Percentiles rank a stretch among this genome's conserved stretches.
Conservation (phyloP, 2,113 vertebrate species). For the Chauna torquata region DNA sequence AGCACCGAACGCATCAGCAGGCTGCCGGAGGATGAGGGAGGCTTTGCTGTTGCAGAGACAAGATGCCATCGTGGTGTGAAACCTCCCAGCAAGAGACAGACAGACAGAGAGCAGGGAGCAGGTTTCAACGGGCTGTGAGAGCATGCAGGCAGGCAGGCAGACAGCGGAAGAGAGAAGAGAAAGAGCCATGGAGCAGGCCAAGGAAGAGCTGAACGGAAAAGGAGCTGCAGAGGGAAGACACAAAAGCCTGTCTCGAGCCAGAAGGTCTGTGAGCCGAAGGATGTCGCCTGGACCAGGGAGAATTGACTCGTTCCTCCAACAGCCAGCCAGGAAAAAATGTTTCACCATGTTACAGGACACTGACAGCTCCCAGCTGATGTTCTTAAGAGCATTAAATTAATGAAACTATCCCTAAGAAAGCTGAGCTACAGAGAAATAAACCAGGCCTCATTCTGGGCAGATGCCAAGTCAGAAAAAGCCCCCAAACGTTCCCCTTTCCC, state of each 20-base stretch:
- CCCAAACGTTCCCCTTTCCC: slow-evolving; percentile 17
- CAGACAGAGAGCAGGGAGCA: slow-evolving; percentile 35
- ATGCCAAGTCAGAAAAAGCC: slow-evolving; percentile 9
- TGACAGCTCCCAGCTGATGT: slow-evolving; percentile 49
- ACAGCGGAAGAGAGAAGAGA: slow-evolving; percentile 31
- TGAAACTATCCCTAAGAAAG: slow-evolving; percentile 8
- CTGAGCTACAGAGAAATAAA: slow-evolving; percentile 49
- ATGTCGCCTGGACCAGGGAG: slow-evolving; percentile 63
- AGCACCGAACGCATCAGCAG: neutral
- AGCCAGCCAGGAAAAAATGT: slow-evolving; percentile 73
- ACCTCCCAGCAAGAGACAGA: neutral
- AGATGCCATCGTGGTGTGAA: slow-evolving; percentile 25
- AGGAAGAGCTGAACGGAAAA: slow-evolving; percentile 58
- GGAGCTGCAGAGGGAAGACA: slow-evolving; percentile 63
- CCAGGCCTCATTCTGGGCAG: neutral
- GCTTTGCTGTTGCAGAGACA: slow-evolving; percentile 4
- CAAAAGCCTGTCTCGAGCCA: slow-evolving; percentile 69
- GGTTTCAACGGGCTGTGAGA: neutral
- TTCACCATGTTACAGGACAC: slow-evolving; percentile 60
- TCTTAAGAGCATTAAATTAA: slow-evolving; percentile 1
- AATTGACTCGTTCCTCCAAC: slow-evolving; percentile 74
- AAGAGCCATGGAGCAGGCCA: slow-evolving; percentile 46
- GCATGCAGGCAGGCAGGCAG: slow-evolving; percentile 60
- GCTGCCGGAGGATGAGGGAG: neutral
- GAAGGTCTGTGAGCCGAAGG: slow-evolving; percentile 71